Evolutionary conservation across 2,888 invertebrate genomes (phyloP).

Genomic region (Argyresthia albistria): DNA sequence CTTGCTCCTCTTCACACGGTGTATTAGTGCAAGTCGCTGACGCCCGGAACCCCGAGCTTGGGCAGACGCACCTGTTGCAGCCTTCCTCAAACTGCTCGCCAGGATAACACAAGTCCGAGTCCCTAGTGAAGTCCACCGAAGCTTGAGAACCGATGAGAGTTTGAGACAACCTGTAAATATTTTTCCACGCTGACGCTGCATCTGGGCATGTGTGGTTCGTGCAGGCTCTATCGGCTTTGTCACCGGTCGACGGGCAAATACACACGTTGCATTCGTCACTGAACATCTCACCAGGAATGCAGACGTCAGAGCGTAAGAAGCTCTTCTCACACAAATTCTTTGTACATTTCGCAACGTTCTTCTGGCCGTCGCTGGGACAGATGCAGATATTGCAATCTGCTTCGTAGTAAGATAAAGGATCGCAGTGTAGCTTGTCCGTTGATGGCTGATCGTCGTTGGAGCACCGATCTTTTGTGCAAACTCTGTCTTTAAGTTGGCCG

Average conservation of each 20-base stretch:
- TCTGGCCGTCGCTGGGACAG: conserved; percentile 45
- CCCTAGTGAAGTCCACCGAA: conserved; percentile 22
- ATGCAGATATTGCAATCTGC: conserved; percentile 58
- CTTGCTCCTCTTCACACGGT: neutral
- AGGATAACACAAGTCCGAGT: conserved; percentile 48
- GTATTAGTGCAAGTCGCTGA: conserved; percentile 38
- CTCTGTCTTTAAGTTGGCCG: conserved; percentile 30
- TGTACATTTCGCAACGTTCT: conserved; percentile 56
- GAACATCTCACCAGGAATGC: conserved; percentile 45
- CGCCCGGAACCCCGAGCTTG: conserved; percentile 46
- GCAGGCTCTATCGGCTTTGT: conserved; percentile 40
- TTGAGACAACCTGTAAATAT: conserved; percentile 36
- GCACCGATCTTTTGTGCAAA: conserved; percentile 47
- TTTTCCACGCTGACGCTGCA: conserved; percentile 31
- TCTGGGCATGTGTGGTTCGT: conserved; percentile 38
- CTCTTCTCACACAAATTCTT: conserved; percentile 47
- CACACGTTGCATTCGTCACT: conserved; percentile 57
- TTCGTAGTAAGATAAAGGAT: conserved; percentile 45
- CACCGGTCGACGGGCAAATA: conserved; percentile 49
- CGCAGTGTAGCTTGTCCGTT: conserved; percentile 24
- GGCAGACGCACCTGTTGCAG: conserved; percentile 55
- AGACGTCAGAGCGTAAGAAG: conserved; percentile 36
- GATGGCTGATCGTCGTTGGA: conserved; percentile 11
- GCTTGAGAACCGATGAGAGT: conserved; percentile 26
- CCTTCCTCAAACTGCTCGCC: conserved; percentile 50